Evolutionary conservation across 1,140 invertebrate species (phyloP).

Genomic region (Bombus picipes): DNA sequence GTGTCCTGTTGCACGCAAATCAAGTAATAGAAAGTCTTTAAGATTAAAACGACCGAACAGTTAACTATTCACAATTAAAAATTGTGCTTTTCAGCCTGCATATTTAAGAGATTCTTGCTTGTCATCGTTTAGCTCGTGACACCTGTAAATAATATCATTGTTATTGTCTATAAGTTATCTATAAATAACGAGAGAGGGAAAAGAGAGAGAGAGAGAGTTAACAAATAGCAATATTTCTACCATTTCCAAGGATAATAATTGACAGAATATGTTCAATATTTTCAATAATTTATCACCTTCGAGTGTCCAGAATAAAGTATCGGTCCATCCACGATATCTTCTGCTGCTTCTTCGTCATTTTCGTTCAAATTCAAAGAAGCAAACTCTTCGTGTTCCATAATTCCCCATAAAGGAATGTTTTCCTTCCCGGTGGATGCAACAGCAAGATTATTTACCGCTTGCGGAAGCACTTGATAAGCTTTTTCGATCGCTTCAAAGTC

Average conservation of each 20-base stretch:
- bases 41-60: background rate
- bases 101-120: background rate
- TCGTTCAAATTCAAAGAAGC: slow-evolving; percentile 52
- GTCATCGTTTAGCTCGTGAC: slow-evolving; percentile 77
- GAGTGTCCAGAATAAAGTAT: slow-evolving; percentile 77
- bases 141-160: slow-evolving; percentile 69
- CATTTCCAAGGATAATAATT: too few species aligned
- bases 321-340: slow-evolving; percentile 58
- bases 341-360: slow-evolving; percentile 48
- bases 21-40: background rate
- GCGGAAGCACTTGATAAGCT: slow-evolving; percentile 80
- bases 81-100: background rate
- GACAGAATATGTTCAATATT: background rate
- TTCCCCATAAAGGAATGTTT: slow-evolving; percentile 77
- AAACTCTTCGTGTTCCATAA: slow-evolving; percentile 80
- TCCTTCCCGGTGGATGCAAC: slow-evolving; percentile 77
- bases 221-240: background rate
- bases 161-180: background rate
- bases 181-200: background rate
- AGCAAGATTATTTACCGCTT: slow-evolving; percentile 80
- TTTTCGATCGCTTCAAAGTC: slow-evolving; percentile 74
- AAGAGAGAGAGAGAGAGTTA: background rate
- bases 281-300: slow-evolving; percentile 64
- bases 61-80: slow-evolving; percentile 18
- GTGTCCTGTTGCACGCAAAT: too few species aligned